Evolutionary conservation across 2,113 vertebrate genomes (phyloP).

Genomic region (Clinocottus analis): DNA sequence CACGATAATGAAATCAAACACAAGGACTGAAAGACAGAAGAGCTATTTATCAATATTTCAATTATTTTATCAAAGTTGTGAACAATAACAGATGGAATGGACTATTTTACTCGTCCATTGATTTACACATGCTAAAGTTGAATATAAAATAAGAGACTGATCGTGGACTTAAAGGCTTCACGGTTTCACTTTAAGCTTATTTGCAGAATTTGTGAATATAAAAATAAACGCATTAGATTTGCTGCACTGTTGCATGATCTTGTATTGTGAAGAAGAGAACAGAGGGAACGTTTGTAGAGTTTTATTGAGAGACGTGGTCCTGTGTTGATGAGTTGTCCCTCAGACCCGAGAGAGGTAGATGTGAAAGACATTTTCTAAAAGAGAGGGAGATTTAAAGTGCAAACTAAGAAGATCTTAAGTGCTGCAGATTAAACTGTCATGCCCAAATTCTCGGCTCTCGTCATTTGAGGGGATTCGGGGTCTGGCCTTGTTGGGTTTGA

Average conservation of each 20-base stretch:
- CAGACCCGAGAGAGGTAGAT: background rate
- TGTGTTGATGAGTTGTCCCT: background rate
- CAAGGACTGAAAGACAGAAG: background rate
- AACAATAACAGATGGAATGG: background rate
- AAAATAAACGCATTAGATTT: background rate
- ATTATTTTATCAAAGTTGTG: background rate
- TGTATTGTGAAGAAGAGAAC: background rate
- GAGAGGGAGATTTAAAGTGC: conserved; percentile 16
- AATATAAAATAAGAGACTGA: background rate
- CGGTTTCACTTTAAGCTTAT: background rate
- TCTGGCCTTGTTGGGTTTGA: conserved; percentile 52
- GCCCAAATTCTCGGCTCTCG: conserved; percentile 15
- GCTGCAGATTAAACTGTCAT: conserved; percentile 54
- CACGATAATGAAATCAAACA: background rate
- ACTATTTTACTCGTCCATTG: background rate
- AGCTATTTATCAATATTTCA: too few species aligned
- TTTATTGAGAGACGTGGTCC: background rate
- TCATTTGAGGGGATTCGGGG: conserved; percentile 44
- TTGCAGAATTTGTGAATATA: background rate
- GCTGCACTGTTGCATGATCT: background rate
- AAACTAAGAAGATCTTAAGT: conserved; percentile 45
- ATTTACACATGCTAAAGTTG: background rate
- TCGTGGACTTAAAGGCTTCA: background rate
- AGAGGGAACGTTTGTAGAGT: background rate
- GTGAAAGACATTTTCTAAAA: background rate